phyloP scores from a whole-genome alignment of 2,113 vertebrate species.

The Limnothrissa miodon region DNA sequence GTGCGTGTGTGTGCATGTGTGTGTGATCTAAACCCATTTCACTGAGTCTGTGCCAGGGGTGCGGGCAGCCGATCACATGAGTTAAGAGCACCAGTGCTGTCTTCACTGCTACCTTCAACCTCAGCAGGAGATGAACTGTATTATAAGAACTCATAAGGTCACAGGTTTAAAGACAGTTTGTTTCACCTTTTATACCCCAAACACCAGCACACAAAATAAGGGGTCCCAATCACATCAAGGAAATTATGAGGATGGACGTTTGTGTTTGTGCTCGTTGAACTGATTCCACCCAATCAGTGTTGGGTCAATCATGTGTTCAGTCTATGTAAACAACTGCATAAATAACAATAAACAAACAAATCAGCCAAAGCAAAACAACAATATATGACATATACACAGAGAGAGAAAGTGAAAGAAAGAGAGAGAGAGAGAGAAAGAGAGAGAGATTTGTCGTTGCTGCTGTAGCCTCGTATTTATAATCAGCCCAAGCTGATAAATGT shows the following conservation, averaged over 20 bases:
- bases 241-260: neutral
- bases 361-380: neutral
- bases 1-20: neutral
- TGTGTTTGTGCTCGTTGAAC: neutral
- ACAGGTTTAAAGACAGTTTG: neutral
- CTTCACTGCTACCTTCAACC: neutral
- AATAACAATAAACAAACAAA: neutral
- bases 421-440: conserved; percentile 30
- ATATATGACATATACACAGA: conserved; percentile 35
- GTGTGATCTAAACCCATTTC: neutral
- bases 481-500: conserved; percentile 76
- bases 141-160: neutral
- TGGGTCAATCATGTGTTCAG: neutral
- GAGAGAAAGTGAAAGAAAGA: conserved; percentile 25
- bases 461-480: conserved; percentile 79
- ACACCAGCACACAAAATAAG: neutral
- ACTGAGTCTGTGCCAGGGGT: neutral
- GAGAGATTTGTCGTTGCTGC: conserved; percentile 66
- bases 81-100: neutral
- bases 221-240: neutral
- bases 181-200: neutral
- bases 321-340: neutral
- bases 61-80: neutral
- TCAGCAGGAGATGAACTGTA: neutral
- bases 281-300: neutral